Base-by-base conservation (phyloP, 2,797 vertebrate species). In the Falco peregrinus region DNA sequence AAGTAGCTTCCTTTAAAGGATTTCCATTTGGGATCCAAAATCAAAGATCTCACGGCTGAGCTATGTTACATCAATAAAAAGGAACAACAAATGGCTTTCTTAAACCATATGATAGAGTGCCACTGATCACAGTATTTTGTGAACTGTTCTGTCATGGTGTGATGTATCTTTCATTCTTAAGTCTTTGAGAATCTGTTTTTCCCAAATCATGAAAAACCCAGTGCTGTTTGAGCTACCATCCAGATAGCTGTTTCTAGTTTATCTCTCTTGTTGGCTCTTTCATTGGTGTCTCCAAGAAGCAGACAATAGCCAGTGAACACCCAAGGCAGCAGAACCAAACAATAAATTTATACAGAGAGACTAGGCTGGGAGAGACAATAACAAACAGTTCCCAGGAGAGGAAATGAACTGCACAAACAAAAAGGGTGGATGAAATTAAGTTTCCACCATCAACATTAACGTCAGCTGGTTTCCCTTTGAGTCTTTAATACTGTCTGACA, bases 331-430 rank as follows among this genome's bases (percentile, higher is more conserved):
- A 95, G 51, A 92, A 70, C 31, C 22, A 87, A 45, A 82, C 68
- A 75, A 63, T 35, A 60, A 12, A 68, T 45, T 60, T 37, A 48
- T 19, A 54, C 13, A 29, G 71, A 90, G 69, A 57, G 11, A 31
- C 75, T n/a, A 24, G 81, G 22, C 71, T 61, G 71, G 56, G 71
- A 83, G 29, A 92, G 73, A 51, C 28, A 73, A 29, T 78, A 75
- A 53, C 82, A 83, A 71, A 71, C 54, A 50, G 65, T 89, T 95
- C 90, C 63, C 93, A 13, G 19, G 39, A 88, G 89, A 94, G 94
- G 95, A 96, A 97, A 76, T 53, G 74, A 77, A 50, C 75, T 18
- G 29, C 57, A 59, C 79, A 89, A 88, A 92, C 76, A 92, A 89
- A 87, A 92, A 78, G 76, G 65, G 88, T 92, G 89, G 89, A 87